phyloP scores from a whole-genome alignment of 2,888 invertebrate species.

The Caenorhabditis drosophilae region DNA sequence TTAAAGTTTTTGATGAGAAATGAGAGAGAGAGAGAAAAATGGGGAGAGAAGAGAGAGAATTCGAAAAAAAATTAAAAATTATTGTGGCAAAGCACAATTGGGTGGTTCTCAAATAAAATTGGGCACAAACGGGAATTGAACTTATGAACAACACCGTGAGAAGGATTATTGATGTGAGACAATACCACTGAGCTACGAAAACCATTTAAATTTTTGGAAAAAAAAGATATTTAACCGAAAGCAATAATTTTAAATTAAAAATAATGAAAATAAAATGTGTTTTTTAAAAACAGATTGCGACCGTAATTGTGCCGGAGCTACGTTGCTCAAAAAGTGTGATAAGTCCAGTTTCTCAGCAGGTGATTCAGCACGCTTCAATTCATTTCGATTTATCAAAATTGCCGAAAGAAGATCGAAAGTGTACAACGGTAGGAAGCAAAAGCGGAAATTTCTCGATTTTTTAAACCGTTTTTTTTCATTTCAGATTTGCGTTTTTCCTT shows the following conservation, averaged over 20 bases:
- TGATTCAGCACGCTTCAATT: conserved; percentile 50
- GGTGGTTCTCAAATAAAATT: too few relatives aligned
- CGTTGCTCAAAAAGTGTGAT: conserved; percentile 48
- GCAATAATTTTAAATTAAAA: conserved; percentile 1
- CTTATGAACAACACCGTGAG: too few relatives aligned
- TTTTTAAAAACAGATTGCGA: conserved; percentile 51
- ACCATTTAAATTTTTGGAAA: too few relatives aligned
- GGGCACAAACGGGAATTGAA: too few relatives aligned
- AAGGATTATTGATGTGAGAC: too few relatives aligned
- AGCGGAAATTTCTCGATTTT: too few relatives aligned
- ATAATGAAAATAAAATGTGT: conserved; percentile 24
- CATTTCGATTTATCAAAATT: conserved; percentile 52
- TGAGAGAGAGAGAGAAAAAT: too few relatives aligned
- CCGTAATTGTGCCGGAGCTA: conserved; percentile 58
- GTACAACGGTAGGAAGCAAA: conserved; percentile 31
- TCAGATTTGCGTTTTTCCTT: conserved; percentile 63
- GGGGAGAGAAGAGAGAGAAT: too few relatives aligned
- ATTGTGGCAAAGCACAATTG: too few relatives aligned
- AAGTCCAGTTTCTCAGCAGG: conserved; percentile 53
- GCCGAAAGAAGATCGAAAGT: conserved; percentile 37
- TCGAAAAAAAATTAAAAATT: too few relatives aligned
- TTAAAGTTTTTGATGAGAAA: too few relatives aligned
- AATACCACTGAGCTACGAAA: too few relatives aligned
- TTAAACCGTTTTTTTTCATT: conserved; percentile 3
- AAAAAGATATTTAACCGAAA: not conserved